Base-by-base conservation (phyloP, 2,113 vertebrate genomes). In the Turnix velox region DNA sequence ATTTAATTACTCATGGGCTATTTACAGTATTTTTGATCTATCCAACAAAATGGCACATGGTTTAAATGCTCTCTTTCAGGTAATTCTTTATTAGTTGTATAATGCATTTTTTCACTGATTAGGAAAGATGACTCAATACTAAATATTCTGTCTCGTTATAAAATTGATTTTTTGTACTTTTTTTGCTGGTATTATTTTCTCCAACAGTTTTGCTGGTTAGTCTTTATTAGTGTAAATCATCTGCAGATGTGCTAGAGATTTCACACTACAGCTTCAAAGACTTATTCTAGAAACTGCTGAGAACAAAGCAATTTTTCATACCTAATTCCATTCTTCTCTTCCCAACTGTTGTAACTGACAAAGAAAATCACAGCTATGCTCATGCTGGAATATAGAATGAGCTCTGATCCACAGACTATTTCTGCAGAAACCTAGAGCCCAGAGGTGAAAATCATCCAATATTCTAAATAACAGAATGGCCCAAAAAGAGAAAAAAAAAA, bases 251-350 rank as follows among this genome's bases (percentile, higher is more conserved):
- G 14, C 61, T 92, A 61, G 46, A 96, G 65, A 96, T 93, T 96
- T 93, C 66, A 88, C 62, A 68, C 69, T 65, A 85, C 43, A 92
- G 58, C 69, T 94, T 96, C 88, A 94, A 96, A 91, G 91, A 82
- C 6, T 6, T 80, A 66, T 89, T 93, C 84, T 80, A 91, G 92
- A 94, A 97, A 97, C 95, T 96, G 93, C 84, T 88, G 74, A 96
- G 94, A 97, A 97, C 86, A 97, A 97, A 97, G 95, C 84, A 97
- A 97, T 97, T 97, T 97, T 97, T 97, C 92, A 96, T 85, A 93
- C 82, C 92, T 97, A 97, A 97, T 98, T 97, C 90, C 76, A 92
- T 98, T 98, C 65, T 86, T 94, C 58, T 73, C 76, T 92, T 94
- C 57, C 80, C 73, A 84, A 94, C 46, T 95, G 80, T 96, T 82